Evolutionary conservation across 1,140 invertebrate species (phyloP), one percentile per base, ranked within the genome.

Genomic region (Trichonephila clavata): DNA sequence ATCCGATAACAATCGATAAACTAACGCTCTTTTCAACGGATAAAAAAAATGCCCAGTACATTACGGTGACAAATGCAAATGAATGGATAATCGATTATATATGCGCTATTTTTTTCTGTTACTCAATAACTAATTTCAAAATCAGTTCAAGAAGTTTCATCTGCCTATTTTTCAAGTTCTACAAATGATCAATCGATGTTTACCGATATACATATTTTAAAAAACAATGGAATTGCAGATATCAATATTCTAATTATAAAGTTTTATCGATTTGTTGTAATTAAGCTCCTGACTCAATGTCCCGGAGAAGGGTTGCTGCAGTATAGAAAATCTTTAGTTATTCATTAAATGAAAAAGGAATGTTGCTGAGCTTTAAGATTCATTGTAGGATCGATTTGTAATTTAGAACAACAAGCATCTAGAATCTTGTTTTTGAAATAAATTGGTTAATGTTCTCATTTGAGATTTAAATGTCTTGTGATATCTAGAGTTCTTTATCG

Each of bases 231-330:
- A 20, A 63, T 63, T 63, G 21, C 61, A 20, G 21, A 63, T 63
- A 63, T 21, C 61, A 63, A 63, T 63, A 63, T 63, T 63, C 61
- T 63, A 63, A 63, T 63, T 63, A 63, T 63, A 63, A 63, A 63
- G 61, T 63, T 63, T 18, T 16, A 63, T 63, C 61, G 61, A 63
- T 63, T 63, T 20, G 61, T 21, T 21, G 61, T 63, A 63, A 63
- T 63, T 63, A 20, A 63, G 21, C 61, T 50, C 61, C 20, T 20
- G 61, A 63, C 16, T 21, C 60, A 61, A 63, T 20, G 21, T 63
- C 18, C 21, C 21, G 61, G 61, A 21, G 21, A 63, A 63, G 21
- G 21, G 16, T 20, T 63, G 20, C 61, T 63, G 21, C 61, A 20
- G 21, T 20, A 50, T 50, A 63, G 61, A 18, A 21, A 63, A 21